These are phyloP conservation scores for Choloepus didactylus DNA, from an alignment of 2,797 vertebrate species.

Conservation along the genomic window DNA sequence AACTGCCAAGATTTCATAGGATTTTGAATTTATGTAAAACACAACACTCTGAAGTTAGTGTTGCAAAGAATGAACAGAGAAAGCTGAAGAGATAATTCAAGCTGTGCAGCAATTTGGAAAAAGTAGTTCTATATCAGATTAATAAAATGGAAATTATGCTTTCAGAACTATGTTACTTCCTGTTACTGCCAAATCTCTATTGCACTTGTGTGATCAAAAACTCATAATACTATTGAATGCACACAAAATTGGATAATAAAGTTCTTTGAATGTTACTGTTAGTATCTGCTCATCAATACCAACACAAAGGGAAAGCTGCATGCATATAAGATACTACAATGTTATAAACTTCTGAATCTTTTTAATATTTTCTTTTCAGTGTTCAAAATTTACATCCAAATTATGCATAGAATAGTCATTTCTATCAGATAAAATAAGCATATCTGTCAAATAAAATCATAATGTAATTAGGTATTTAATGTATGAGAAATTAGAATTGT, in stretches of 20 bases:
- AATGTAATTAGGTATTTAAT: slow-evolving; percentile 81
- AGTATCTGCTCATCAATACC: slow-evolving; percentile 73
- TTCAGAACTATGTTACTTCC: slow-evolving; percentile 79
- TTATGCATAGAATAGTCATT: slow-evolving; percentile 79
- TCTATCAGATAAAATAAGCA: slow-evolving; percentile 73
- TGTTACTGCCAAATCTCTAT: slow-evolving; percentile 83
- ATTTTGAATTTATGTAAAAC: slow-evolving; percentile 78
- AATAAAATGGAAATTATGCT: slow-evolving; percentile 84
- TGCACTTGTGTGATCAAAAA: slow-evolving; percentile 85
- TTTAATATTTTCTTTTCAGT: slow-evolving; percentile 49
- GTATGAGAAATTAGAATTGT: slow-evolving; percentile 79
- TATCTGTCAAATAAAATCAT: slow-evolving; percentile 67
- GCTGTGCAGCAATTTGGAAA: slow-evolving; percentile 83
- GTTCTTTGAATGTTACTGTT: slow-evolving; percentile 80
- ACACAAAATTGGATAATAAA: slow-evolving; percentile 85
- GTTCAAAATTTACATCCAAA: slow-evolving; percentile 63
- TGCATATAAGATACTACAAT: slow-evolving; percentile 2
- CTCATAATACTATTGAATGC: slow-evolving; percentile 83
- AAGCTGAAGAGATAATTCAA: slow-evolving; percentile 79
- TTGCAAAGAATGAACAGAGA: slow-evolving; percentile 80
- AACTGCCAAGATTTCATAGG: slow-evolving; percentile 55
- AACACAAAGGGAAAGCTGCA: slow-evolving; percentile 54
- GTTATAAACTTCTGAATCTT: slow-evolving; percentile 55
- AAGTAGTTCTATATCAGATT: slow-evolving; percentile 81
- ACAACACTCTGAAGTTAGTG: slow-evolving; percentile 79